A percentile compares a stretch with the other conserved stretches of the same genome.
Conservation (phyloP, 2,113 vertebrate species). For the Melanerpes aurifrons region DNA sequence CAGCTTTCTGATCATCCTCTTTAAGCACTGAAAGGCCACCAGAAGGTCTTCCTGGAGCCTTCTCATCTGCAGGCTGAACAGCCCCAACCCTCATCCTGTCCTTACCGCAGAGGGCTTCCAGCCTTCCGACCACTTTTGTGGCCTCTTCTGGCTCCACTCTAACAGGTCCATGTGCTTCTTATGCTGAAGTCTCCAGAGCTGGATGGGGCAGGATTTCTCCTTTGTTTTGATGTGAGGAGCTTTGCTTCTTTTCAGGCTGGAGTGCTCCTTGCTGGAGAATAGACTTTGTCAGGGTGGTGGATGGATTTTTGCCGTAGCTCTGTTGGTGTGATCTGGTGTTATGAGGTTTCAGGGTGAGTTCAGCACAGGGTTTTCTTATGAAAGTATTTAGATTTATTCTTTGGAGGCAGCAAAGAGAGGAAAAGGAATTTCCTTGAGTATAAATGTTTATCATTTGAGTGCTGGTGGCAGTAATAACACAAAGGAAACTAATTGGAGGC, state of each 20-base stretch:
- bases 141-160: too few relatives aligned
- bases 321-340: neutral
- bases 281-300: neutral
- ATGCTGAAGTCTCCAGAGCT: too few relatives aligned
- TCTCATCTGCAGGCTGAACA: too few relatives aligned
- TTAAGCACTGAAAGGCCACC: too few relatives aligned
- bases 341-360: neutral
- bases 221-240: neutral
- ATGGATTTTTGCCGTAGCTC: neutral
- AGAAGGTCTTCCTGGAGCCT: too few relatives aligned
- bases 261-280: neutral
- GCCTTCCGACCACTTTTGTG: too few relatives aligned
- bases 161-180: too few relatives aligned
- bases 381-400: neutral
- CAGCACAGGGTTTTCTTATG: neutral
- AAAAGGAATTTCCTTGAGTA: slow-evolving; percentile 46
- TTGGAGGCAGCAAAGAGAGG: neutral
- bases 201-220: neutral
- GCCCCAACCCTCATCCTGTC: too few relatives aligned
- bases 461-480: slow-evolving; percentile 54
- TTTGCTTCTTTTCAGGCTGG: neutral
- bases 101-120: too few relatives aligned
- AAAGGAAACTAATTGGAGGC: slow-evolving; percentile 41
- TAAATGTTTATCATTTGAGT: slow-evolving; percentile 32
- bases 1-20: too few relatives aligned